phyloP scores from a whole-genome alignment of 2,113 vertebrate species.

The Austrofundulus limnaeus region DNA sequence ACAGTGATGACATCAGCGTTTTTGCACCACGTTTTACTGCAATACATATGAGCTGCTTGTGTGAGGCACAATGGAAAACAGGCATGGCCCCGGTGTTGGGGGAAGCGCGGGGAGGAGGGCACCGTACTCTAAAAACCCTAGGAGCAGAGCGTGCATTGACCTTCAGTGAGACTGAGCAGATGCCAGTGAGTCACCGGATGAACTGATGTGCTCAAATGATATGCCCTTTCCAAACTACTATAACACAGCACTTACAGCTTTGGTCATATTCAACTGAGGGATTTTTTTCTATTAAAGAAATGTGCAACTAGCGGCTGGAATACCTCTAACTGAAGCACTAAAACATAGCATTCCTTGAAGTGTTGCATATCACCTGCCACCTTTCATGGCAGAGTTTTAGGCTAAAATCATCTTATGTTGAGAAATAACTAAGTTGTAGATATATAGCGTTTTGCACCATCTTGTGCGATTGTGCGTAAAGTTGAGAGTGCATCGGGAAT shows the following conservation, averaged over 20 bases:
- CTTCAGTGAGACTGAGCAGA: conserved; percentile 47
- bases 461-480: too few species aligned
- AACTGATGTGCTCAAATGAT: conserved; percentile 18
- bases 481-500: too few species aligned
- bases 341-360: too few species aligned
- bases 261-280: conserved; percentile 4
- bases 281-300: conserved; percentile 2
- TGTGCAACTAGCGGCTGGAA: not conserved
- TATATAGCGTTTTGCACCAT: too few species aligned
- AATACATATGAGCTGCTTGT: conserved; percentile 51
- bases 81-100: too few species aligned
- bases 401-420: too few species aligned
- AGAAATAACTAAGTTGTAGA: too few species aligned
- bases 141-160: conserved; percentile 27
- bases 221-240: conserved; percentile 21
- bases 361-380: too few species aligned
- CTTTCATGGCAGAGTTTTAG: too few species aligned
- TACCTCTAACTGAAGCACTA: too few species aligned
- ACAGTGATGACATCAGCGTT: conserved; percentile 62
- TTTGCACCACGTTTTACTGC: conserved; percentile 48
- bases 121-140: conserved; percentile 3
- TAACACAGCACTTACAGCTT: conserved; percentile 26
- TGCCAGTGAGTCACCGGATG: conserved; percentile 36
- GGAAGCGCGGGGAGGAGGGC: not conserved
- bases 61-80: conserved; percentile 57